Conservation (phyloP, 1,140 invertebrate genomes). For the Argopecten irradians region DNA sequence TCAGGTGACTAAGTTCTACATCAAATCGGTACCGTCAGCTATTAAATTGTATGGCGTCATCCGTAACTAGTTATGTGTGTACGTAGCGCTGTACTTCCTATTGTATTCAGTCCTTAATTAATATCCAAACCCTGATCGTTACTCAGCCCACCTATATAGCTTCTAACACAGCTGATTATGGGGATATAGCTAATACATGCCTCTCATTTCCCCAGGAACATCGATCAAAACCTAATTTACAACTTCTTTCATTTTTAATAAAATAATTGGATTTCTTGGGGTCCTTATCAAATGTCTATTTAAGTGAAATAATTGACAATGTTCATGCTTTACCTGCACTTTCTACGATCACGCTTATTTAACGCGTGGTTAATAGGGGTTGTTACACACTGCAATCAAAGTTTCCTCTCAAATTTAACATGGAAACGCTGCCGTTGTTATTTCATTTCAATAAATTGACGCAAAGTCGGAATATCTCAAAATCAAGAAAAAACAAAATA, state of each 20-base stretch:
- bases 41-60: neutral
- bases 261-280: neutral
- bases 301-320: neutral
- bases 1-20: neutral
- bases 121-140: neutral
- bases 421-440: neutral
- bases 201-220: neutral
- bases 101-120: constrained; percentile 8
- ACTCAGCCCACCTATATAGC: neutral
- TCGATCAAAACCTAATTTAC: constrained; percentile 12
- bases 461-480: too few species aligned
- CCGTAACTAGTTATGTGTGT: neutral
- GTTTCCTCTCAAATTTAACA: neutral
- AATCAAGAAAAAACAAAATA: too few species aligned
- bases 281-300: constrained; percentile 16
- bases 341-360: neutral
- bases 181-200: neutral
- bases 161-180: neutral
- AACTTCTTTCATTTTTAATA: neutral
- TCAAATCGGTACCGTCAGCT: neutral
- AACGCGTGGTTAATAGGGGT: neutral
- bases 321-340: neutral
- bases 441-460: too few species aligned
- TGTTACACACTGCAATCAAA: neutral
- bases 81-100: neutral